A percentile compares a stretch with the other conserved stretches of the same genome.
These are phyloP conservation scores for Andinoacara biseriatus DNA, from an alignment of 2,113 vertebrate genomes.

Conservation along the genomic window DNA sequence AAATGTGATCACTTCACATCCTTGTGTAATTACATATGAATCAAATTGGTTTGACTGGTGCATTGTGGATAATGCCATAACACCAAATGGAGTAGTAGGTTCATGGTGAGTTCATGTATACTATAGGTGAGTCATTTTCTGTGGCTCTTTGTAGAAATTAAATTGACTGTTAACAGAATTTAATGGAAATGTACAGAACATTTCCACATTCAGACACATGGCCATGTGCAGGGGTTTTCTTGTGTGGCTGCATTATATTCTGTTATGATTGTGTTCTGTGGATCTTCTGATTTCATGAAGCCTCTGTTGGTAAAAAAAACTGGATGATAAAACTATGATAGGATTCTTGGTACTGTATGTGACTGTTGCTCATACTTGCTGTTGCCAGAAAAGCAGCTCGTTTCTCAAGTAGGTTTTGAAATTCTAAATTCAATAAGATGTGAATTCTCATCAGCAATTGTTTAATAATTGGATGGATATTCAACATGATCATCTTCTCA, in stretches of 20 bases:
- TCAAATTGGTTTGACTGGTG: constrained; percentile 37
- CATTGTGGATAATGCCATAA: constrained; percentile 33
- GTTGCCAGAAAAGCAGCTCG: not conserved
- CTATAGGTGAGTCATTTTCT: not conserved
- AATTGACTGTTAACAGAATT: constrained; percentile 5
- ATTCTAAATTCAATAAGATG: not conserved
- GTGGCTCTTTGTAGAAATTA: not conserved
- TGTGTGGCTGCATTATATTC: not conserved
- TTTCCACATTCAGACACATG: not conserved
- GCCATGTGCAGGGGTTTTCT: not conserved
- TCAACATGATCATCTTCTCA: not conserved
- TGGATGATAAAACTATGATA: not conserved
- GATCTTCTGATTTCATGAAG: not conserved
- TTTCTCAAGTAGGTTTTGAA: not conserved
- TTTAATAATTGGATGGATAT: not conserved
- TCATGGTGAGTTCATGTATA: constrained; percentile 27
- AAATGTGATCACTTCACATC: constrained; percentile 55
- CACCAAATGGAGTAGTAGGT: constrained; percentile 30
- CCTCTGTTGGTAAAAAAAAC: not conserved
- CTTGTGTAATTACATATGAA: constrained; percentile 43
- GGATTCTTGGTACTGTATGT: not conserved
- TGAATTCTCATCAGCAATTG: not conserved
- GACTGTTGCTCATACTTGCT: not conserved
- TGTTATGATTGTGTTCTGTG: not conserved
- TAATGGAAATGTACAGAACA: not conserved